Base-by-base conservation (phyloP, 1,140 invertebrate species). In the Musca domestica region DNA sequence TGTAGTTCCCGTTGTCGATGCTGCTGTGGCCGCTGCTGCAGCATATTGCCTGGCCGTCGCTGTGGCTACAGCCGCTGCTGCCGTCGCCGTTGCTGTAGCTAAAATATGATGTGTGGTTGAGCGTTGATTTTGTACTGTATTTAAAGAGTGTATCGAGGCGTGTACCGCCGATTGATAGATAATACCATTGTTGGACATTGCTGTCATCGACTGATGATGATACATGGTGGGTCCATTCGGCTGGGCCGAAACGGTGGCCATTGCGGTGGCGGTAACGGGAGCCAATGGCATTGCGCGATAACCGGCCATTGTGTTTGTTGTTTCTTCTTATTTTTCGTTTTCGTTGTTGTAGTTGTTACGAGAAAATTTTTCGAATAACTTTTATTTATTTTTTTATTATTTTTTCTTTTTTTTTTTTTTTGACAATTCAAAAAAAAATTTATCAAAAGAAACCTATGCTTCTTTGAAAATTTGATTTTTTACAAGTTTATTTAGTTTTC, bases 111-210 rank as follows among this genome's bases (percentile, higher is more conserved):
- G 66, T 27, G 67, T 69, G 46, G 67, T 69, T 46, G 67, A 64
- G 20, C 70, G 67, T 74, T 79, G 77, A 69, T 73, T 79, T 74
- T 79, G 77, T 71, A 79, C 75, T 71, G 76, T 79, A 71, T 77
- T 80, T 69, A 80, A 74, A 69, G 76, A 78, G 72, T 80, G 78
- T 69, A 80, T 80, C 58, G 78, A 80, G 71, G 78, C 78, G 71
- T 80, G 78, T 71, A 78, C 78, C 71, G 78, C 78, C 72, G 78
- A 80, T 72, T 80, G 78, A 80, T 80, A 80, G 70, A 80, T 80
- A 75, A 80, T 80, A 76, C 78, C 78, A 66, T 80, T 80, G 74
- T 80, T 80, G 6, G 78, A 78, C 67, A 68, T 71, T 70, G 80
- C 76, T 0, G 78, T 76, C 75, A 78, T 80, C 74, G 80, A 77